A percentile compares a stretch with the other conserved stretches of the same genome.
Conservation (phyloP, 2,113 vertebrate species). For the Phalacrocorax brasilianus region DNA sequence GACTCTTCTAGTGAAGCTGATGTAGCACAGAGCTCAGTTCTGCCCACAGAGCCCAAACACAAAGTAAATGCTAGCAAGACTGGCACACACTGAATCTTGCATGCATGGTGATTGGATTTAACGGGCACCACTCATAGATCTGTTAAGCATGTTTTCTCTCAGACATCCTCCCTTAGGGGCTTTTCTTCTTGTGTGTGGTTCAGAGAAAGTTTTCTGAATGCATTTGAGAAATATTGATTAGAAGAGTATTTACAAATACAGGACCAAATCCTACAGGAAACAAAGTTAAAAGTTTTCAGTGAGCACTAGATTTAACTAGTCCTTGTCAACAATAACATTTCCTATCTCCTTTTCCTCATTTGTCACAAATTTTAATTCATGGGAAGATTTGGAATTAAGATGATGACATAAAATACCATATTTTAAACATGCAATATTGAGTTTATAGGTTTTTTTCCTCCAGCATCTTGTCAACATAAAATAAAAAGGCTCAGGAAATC, state of each 20-base stretch:
- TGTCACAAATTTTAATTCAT: neutral
- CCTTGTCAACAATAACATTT: neutral
- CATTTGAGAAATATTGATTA: neutral
- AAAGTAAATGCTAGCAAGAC: neutral
- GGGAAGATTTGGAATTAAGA: conserved; percentile 7
- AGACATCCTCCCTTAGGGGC: neutral
- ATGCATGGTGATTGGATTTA: neutral
- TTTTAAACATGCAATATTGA: conserved; percentile 45
- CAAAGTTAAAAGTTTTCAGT: neutral
- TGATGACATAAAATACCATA: conserved; percentile 33
- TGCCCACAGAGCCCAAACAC: neutral
- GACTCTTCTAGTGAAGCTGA: neutral
- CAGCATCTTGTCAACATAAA: conserved; percentile 53
- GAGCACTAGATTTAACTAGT: neutral
- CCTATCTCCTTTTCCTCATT: neutral
- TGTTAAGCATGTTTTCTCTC: neutral
- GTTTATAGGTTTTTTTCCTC: conserved; percentile 30
- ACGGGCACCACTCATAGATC: neutral
- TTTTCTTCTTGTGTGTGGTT: neutral
- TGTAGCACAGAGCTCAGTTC: neutral
- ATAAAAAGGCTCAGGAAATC: conserved; percentile 38
- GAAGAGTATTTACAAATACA: neutral
- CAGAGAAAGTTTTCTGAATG: neutral
- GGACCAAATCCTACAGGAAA: neutral
- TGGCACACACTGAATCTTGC: rapidly evolving